These are phyloP conservation scores for Mimas tiliae DNA, from an alignment of 2,888 invertebrate species.

Conservation along the genomic window DNA sequence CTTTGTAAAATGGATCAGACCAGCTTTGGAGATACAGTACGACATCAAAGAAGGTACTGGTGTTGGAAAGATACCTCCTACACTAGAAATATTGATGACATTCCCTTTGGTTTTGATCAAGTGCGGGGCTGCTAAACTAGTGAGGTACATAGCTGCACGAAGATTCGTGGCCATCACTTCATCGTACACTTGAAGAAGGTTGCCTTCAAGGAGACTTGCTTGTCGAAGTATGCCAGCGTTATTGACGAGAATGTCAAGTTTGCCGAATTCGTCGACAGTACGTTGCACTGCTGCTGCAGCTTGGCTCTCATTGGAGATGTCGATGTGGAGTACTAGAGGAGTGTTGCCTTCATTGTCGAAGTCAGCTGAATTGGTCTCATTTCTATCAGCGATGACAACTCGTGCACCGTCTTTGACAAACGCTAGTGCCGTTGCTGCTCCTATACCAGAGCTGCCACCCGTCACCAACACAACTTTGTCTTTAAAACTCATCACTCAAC, in stretches of 20 bases:
- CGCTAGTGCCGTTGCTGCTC: conserved; percentile 13
- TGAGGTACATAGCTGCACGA: conserved; percentile 42
- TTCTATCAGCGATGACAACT: conserved; percentile 20
- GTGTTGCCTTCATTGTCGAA: not conserved
- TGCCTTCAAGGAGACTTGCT: conserved; percentile 27
- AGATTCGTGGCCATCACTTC: conserved; percentile 39
- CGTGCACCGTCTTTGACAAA: conserved; percentile 11
- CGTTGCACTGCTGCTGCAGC: not conserved
- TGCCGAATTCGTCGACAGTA: not conserved
- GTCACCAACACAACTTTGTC: conserved; percentile 6
- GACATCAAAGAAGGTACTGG: conserved; percentile 25
- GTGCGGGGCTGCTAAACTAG: conserved; percentile 45
- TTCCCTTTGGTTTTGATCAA: conserved; percentile 50
- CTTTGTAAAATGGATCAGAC: conserved; percentile 45
- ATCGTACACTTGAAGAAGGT: conserved; percentile 32
- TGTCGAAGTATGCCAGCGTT: conserved; percentile 2
- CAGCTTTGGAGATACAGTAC: conserved; percentile 48
- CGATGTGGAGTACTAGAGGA: not conserved
- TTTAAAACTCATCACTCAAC: conserved; percentile 12
- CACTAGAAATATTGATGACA: conserved; percentile 50
- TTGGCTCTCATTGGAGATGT: conserved; percentile 4
- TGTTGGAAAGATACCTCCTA: conserved; percentile 30
- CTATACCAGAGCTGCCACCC: conserved; percentile 20
- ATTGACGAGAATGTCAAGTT: conserved; percentile 11
- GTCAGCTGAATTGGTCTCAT: not conserved